phyloP scores from a whole-genome alignment of 2,797 vertebrate species.

The Sebastes ruberrimus region DNA sequence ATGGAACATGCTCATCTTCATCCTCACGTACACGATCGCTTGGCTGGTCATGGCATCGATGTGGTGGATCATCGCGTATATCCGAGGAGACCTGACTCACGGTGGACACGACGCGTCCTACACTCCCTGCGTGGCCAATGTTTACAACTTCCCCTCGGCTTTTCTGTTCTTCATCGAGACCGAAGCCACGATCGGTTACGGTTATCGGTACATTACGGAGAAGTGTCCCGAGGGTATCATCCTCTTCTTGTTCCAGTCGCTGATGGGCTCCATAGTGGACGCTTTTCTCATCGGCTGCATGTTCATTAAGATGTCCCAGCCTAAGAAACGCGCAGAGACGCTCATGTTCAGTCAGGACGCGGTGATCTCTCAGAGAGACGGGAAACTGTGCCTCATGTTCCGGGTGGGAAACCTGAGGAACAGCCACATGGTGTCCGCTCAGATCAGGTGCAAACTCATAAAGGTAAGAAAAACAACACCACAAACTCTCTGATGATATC shows the following conservation, averaged over 20 bases:
- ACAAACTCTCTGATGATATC: not conserved
- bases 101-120: constrained; percentile 81
- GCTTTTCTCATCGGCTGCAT: constrained; percentile 94
- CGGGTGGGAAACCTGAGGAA: constrained; percentile 93
- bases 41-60: constrained; percentile 94
- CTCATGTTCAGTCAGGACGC: constrained; percentile 92
- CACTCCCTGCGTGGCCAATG: constrained; percentile 91
- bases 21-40: constrained; percentile 91
- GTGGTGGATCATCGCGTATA: constrained; percentile 94
- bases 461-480: constrained; percentile 80
- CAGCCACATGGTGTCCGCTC: constrained; percentile 96
- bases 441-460: constrained; percentile 94
- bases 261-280: constrained; percentile 92
- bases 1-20: constrained; percentile 93
- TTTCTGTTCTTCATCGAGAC: constrained; percentile 95
- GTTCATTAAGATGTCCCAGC: constrained; percentile 97
- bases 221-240: constrained; percentile 93
- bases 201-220: constrained; percentile 92
- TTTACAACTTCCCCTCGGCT: constrained; percentile 95
- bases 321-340: constrained; percentile 93
- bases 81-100: constrained; percentile 87
- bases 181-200: constrained; percentile 92
- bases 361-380: constrained; percentile 91
- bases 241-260: constrained; percentile 92
- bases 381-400: constrained; percentile 93